A percentile compares a stretch with the other conserved stretches of the same genome.
Conservation (phyloP, 2,888 invertebrate species). For the Ennomos quercinarius region DNA sequence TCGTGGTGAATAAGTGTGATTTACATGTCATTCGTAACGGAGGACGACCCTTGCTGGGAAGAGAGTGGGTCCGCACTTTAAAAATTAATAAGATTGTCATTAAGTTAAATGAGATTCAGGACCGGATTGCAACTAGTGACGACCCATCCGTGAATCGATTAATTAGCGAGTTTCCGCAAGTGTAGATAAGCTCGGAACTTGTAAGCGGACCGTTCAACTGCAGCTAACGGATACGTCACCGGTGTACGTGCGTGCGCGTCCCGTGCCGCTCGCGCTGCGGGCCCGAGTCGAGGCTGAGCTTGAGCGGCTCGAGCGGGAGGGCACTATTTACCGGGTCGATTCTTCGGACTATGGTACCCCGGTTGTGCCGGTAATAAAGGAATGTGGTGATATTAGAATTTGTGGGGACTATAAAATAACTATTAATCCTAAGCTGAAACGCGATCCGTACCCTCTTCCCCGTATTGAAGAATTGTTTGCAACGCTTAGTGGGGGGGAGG, state of each 20-base stretch:
- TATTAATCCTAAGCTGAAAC: conserved; percentile 42
- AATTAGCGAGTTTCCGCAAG: conserved; percentile 30
- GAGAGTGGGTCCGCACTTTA: background rate
- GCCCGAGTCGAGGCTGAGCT: conserved; percentile 35
- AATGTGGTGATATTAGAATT: conserved; percentile 34
- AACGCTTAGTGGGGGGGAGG: conserved; percentile 8
- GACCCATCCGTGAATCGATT: background rate
- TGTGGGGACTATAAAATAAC: conserved; percentile 44
- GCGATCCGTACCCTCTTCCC: conserved; percentile 39
- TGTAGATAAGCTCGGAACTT: conserved; percentile 31
- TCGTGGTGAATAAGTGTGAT: background rate
- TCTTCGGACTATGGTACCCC: conserved; percentile 42
- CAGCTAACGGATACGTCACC: conserved; percentile 30
- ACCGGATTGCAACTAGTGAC: background rate
- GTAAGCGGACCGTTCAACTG: conserved; percentile 28
- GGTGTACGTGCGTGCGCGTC: conserved; percentile 30
- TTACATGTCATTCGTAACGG: background rate
- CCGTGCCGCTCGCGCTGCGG: conserved; percentile 29
- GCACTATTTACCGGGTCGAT: conserved; percentile 38
- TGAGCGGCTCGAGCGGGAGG: conserved; percentile 35
- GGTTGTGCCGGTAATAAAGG: conserved; percentile 44
- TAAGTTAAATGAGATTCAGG: background rate
- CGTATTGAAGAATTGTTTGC: conserved; percentile 44
- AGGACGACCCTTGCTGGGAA: background rate
- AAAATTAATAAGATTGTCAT: background rate